phyloP scores from a whole-genome alignment of 2,888 invertebrate genomes.

The Cantharis flavilabris region DNA sequence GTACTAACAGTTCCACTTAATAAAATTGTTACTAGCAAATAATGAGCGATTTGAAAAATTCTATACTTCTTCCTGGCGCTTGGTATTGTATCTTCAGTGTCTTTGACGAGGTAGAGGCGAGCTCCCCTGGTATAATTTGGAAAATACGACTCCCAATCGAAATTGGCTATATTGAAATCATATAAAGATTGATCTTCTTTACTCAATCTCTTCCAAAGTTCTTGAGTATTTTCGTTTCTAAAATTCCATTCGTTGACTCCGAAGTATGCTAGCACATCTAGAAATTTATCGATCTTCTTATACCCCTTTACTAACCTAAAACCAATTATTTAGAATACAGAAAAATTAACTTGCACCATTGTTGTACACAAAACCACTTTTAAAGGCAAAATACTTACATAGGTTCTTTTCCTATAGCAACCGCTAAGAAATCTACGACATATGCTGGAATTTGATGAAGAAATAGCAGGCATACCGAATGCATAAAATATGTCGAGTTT shows the following conservation, averaged over 20 bases:
- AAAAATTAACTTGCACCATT: not conserved
- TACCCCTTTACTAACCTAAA: conserved; percentile 78
- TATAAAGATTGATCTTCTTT: conserved; percentile 61
- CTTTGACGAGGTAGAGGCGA: conserved; percentile 75
- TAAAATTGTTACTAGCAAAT: conserved; percentile 19
- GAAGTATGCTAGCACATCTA: conserved; percentile 76
- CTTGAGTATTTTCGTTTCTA: conserved; percentile 58
- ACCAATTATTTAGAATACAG: conserved; percentile 10
- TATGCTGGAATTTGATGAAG: conserved; percentile 68
- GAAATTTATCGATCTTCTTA: conserved; percentile 78
- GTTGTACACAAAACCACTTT: no score
- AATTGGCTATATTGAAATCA: conserved; percentile 70
- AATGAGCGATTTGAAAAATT: conserved; percentile 45
- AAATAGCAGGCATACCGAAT: conserved; percentile 57
- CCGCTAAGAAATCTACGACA: conserved; percentile 59
- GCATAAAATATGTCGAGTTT: conserved; percentile 47
- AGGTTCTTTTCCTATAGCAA: conserved; percentile 53
- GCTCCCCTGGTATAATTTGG: conserved; percentile 72
- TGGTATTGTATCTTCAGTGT: conserved; percentile 69
- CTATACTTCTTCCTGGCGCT: conserved; percentile 62
- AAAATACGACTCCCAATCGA: conserved; percentile 75
- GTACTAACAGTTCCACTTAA: not conserved
- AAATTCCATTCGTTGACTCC: conserved; percentile 66
- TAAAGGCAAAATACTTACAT: conserved; percentile 52
- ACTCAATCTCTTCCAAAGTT: conserved; percentile 60